Conservation (phyloP, 2,797 vertebrate genomes). For the Tadarida brasiliensis region DNA sequence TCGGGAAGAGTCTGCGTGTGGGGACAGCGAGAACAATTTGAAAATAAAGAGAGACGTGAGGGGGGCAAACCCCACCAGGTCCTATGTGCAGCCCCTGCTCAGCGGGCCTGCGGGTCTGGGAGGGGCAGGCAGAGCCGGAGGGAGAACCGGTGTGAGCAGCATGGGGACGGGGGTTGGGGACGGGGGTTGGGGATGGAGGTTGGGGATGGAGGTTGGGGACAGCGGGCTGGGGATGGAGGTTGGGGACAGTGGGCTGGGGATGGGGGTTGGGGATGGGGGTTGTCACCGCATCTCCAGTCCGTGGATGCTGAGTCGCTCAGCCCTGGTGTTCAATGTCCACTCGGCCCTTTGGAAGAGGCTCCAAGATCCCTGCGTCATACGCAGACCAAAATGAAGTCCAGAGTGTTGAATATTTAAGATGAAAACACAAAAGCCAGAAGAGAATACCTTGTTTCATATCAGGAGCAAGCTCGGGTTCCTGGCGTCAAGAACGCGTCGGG, state of each 20-base stretch:
- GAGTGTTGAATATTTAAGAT: not conserved
- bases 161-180: too few relatives aligned
- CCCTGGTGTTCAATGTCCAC: fast-evolving
- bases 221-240: too few relatives aligned
- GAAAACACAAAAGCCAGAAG: not conserved
- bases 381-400: not conserved
- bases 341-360: not conserved
- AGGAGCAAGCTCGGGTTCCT: fast-evolving
- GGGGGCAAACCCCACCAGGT: not conserved
- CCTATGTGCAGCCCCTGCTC: not conserved
- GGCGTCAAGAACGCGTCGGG: not conserved
- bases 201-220: too few relatives aligned
- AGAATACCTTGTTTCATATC: fast-evolving
- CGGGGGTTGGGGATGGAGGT: too few relatives aligned
- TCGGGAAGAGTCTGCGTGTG: not conserved
- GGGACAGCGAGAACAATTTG: not conserved
- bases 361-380: fast-evolving
- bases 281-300: fast-evolving
- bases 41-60: not conserved
- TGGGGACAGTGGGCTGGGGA: too few relatives aligned
- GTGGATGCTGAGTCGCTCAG: fast-evolving
- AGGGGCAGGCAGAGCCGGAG: not conserved
- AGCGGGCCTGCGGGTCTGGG: too few relatives aligned
- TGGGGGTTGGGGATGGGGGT: too few relatives aligned
- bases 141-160: too few relatives aligned